Conservation (phyloP, 2,888 invertebrate genomes). For the Ellobium chinense region DNA sequence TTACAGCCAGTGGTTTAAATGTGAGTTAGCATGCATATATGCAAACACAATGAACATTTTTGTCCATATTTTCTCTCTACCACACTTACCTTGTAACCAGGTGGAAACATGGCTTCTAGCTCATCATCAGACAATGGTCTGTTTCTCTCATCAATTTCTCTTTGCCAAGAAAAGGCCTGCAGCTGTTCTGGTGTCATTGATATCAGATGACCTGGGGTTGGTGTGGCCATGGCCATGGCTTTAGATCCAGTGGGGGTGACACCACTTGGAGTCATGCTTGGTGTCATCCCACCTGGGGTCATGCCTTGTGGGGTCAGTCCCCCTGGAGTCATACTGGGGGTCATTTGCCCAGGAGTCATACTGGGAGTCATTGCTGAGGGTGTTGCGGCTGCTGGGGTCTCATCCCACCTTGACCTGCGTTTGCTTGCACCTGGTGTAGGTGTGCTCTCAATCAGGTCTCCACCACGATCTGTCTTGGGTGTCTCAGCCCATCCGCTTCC, state of each 20-base stretch:
- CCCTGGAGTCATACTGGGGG: slow-evolving; percentile 75
- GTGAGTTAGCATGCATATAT: too few species aligned
- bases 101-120: slow-evolving; percentile 97
- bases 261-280: slow-evolving; percentile 78
- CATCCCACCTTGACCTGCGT: slow-evolving; percentile 98
- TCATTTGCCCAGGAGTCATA: slow-evolving; percentile 82
- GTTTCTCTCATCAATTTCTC: slow-evolving; percentile 99
- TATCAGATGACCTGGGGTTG: slow-evolving; percentile 95
- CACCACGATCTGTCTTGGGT: slow-evolving; percentile 92
- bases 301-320: slow-evolving; percentile 70
- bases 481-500: slow-evolving; percentile 99
- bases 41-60: too few species aligned
- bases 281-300: slow-evolving; percentile 77
- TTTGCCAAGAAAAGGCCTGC: slow-evolving; percentile 98
- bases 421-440: slow-evolving; percentile 97
- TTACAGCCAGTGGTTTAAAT: too few species aligned
- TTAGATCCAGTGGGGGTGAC: slow-evolving; percentile 84
- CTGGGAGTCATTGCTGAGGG: slow-evolving; percentile 76
- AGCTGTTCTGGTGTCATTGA: slow-evolving; percentile 99
- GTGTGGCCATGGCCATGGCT: slow-evolving; percentile 99
- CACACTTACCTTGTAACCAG: slow-evolving; percentile 95
- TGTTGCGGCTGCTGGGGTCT: slow-evolving; percentile 88
- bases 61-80: too few species aligned
- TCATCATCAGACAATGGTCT: slow-evolving; percentile 98
- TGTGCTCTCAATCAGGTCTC: slow-evolving; percentile 87